These are phyloP conservation scores for Entomyzon cyanotis DNA, from an alignment of 2,113 vertebrate species.

Conservation along the genomic window DNA sequence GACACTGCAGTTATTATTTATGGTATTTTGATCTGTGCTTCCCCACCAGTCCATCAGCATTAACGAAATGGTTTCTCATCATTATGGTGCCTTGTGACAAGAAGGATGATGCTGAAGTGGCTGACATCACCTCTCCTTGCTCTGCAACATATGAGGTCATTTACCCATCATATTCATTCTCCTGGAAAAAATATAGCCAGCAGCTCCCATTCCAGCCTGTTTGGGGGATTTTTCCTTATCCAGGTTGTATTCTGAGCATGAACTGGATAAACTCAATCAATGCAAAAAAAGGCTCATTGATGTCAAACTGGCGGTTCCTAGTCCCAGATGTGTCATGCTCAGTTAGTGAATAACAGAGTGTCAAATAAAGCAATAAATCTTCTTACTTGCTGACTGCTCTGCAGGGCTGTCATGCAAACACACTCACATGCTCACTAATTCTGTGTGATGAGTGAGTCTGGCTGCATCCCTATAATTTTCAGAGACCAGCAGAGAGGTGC, in stretches of 20 bases:
- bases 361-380: constrained; percentile 93
- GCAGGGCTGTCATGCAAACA: constrained; percentile 56
- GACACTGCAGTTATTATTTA: constrained; percentile 58
- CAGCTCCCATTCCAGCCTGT: not conserved
- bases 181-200: not conserved
- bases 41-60: constrained; percentile 55
- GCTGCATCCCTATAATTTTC: constrained; percentile 55
- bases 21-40: constrained; percentile 52
- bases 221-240: not conserved
- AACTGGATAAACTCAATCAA: constrained; percentile 61
- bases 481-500: constrained; percentile 60
- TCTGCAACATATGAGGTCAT: not conserved
- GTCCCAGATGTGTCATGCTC: constrained; percentile 84
- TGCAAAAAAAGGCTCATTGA: constrained; percentile 67
- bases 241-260: constrained; percentile 25
- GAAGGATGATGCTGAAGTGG: not conserved
- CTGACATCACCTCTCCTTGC: constrained; percentile 18
- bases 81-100: constrained; percentile 40
- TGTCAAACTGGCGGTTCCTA: constrained; percentile 76
- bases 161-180: not conserved
- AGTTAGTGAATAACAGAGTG: constrained; percentile 81
- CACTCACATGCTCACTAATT: constrained; percentile 70
- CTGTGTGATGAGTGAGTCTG: constrained; percentile 73
- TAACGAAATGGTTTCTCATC: constrained; percentile 68
- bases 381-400: constrained; percentile 78